Evolutionary conservation across 2,113 vertebrate species (phyloP).

Genomic region (Notarius lentiginosus): DNA sequence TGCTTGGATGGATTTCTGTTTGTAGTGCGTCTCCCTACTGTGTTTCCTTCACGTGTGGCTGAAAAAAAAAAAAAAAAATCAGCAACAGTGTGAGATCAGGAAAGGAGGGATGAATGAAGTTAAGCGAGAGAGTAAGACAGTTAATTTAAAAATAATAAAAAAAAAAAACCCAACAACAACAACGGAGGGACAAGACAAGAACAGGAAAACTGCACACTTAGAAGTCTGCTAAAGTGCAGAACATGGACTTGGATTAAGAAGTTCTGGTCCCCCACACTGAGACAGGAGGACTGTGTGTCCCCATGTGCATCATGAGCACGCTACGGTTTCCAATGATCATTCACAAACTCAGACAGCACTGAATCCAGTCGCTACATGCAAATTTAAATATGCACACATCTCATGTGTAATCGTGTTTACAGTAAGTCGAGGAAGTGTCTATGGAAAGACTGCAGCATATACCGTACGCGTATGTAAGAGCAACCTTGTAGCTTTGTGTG

Average conservation of each 20-base stretch:
- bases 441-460: constrained; percentile 19
- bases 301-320: background rate
- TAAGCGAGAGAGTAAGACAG: background rate
- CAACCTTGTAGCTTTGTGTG: background rate
- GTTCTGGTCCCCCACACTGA: background rate
- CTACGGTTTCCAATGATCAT: constrained; percentile 9
- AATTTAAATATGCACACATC: constrained; percentile 35
- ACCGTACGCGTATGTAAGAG: constrained; percentile 23
- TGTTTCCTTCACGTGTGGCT: constrained; percentile 15
- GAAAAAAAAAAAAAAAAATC: background rate
- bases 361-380: constrained; percentile 33
- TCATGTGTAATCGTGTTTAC: background rate
- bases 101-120: background rate
- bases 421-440: background rate
- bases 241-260: background rate
- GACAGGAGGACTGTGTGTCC: background rate
- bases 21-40: constrained; percentile 26
- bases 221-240: background rate
- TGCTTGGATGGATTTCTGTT: constrained; percentile 26
- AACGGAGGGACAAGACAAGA: background rate
- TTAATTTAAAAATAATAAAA: background rate
- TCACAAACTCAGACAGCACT: background rate
- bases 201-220: constrained; percentile 1
- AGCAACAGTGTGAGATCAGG: constrained; percentile 23
- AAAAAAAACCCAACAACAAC: background rate